Evolutionary conservation across 1,140 invertebrate genomes (phyloP).

Genomic region (Steinernema khuongi): DNA sequence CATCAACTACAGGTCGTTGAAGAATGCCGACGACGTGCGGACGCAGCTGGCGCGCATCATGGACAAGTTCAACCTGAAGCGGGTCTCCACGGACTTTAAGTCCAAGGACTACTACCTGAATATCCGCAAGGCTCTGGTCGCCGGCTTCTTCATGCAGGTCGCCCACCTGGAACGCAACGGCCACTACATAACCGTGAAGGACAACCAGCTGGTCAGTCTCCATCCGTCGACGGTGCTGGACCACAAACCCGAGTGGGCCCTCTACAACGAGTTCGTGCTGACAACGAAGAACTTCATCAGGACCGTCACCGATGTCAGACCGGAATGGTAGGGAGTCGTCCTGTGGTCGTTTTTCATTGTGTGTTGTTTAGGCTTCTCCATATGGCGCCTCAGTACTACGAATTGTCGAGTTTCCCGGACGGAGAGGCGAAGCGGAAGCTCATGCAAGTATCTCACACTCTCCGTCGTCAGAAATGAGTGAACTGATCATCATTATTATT

Average conservation of each 20-base stretch:
- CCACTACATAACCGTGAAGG: constrained; percentile 96
- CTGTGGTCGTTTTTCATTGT: constrained; percentile 28
- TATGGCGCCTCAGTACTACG: constrained; percentile 95
- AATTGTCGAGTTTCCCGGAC: constrained; percentile 90
- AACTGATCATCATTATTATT: not conserved
- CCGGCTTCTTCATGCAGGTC: constrained; percentile 99
- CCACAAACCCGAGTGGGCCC: constrained; percentile 98
- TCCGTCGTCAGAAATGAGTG: not conserved
- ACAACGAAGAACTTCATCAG: constrained; percentile 99
- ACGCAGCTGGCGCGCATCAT: constrained; percentile 77
- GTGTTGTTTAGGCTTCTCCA: constrained; percentile 74
- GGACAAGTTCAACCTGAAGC: constrained; percentile 83
- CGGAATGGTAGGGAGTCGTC: constrained; percentile 69
- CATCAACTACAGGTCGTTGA: constrained; percentile 93
- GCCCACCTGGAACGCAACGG: constrained; percentile 89
- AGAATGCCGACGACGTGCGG: constrained; percentile 80
- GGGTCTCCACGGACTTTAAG: constrained; percentile 89
- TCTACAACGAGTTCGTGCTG: constrained; percentile 99
- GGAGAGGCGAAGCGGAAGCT: constrained; percentile 84
- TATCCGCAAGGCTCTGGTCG: constrained; percentile 91
- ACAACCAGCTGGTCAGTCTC: constrained; percentile 95
- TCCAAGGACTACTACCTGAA: constrained; percentile 98
- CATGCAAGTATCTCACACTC: constrained; percentile 14
- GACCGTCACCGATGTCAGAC: constrained; percentile 96
- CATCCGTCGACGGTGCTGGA: constrained; percentile 97